Evolutionary conservation across 2,797 vertebrate species (phyloP), one percentile per base, ranked within the genome.

Genomic region (Rhincodon typus): DNA sequence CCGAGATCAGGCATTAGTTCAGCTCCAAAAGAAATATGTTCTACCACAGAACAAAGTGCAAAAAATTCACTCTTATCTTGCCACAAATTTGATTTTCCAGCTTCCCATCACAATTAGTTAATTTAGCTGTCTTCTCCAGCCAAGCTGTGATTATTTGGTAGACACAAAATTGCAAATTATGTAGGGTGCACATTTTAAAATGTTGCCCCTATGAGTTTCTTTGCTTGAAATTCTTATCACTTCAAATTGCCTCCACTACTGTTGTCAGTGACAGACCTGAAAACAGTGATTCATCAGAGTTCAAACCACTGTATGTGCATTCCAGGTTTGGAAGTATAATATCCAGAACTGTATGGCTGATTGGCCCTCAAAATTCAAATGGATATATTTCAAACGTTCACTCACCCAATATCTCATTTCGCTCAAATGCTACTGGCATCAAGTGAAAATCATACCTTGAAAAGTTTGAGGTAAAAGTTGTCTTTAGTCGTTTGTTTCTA

Each of bases 401-500:
- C 66, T 21, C 50, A 25, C 6, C 87, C 62, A 67, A 25, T 23
- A 23, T 69, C 25, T 13, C n/a, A 93, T 10, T 38, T 90, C 17
- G 34, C 30, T 38, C 6, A 91, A 91, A 93, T 69, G 34, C 19
- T n/a, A 93, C 38, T 84, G 38, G 46, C 34, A 66, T 66, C n/a
- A 67, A 12, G 5, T 15, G 19, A 5, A 87, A 12, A 0, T 34
- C 94, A 21, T 77, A 95, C 94, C 94, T 50, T 50, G 30, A 95
- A 74, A 77, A n/a, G 2, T 69, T 77, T 19, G 94, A 95, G 15
- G 5, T 95, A 34, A 74, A 30, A 77, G 69, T 96, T 96, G 97
- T 96, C 96, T 96, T 96, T 96, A 97, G 96, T 96, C 97, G 96
- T 95, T 96, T 96, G 95, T 97, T 96, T 96, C 96, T 95, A 95